Evolutionary conservation across 92 coral and sea anemone genomes (phyloP).

Genomic region (Siderastrea radians): DNA sequence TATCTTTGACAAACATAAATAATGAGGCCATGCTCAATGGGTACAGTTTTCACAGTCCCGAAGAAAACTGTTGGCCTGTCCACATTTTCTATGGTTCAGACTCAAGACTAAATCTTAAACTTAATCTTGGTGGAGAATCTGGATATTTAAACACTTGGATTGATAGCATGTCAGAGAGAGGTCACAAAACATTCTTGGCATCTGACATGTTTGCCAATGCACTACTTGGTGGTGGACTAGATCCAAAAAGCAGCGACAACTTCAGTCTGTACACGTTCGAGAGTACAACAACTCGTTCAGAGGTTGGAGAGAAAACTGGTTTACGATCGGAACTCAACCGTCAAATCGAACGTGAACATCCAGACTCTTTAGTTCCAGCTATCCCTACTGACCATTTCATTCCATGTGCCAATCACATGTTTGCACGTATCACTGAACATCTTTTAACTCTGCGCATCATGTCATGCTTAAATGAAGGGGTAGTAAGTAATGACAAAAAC

Average conservation of each 20-base stretch:
- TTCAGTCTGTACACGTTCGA: conserved; percentile 25
- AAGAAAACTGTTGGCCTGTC: conserved; percentile 62
- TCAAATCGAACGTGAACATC: neutral
- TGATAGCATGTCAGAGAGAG: conserved; percentile 31
- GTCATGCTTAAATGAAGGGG: too few relatives aligned
- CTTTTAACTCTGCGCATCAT: too few relatives aligned
- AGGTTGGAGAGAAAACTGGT: neutral
- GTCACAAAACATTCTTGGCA: conserved; percentile 43
- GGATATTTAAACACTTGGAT: conserved; percentile 53
- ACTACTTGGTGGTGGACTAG: conserved; percentile 43
- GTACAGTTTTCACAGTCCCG: conserved; percentile 61
- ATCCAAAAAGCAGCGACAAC: conserved; percentile 48
- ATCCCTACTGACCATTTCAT: too few relatives aligned
- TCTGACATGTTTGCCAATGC: conserved; percentile 46
- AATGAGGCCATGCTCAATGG: conserved; percentile 53
- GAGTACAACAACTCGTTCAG: neutral
- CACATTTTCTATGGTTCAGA: conserved; percentile 66
- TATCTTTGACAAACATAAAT: conserved; percentile 36
- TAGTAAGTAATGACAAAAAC: too few relatives aligned
- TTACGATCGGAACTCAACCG: neutral
- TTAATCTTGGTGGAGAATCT: conserved; percentile 53
- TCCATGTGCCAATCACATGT: too few relatives aligned
- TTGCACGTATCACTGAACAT: too few relatives aligned
- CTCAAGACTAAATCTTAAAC: conserved; percentile 51
- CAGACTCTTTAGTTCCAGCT: too few relatives aligned